phyloP scores from a whole-genome alignment of 2,888 invertebrate species.

The Eumacrocentrus americanus region DNA sequence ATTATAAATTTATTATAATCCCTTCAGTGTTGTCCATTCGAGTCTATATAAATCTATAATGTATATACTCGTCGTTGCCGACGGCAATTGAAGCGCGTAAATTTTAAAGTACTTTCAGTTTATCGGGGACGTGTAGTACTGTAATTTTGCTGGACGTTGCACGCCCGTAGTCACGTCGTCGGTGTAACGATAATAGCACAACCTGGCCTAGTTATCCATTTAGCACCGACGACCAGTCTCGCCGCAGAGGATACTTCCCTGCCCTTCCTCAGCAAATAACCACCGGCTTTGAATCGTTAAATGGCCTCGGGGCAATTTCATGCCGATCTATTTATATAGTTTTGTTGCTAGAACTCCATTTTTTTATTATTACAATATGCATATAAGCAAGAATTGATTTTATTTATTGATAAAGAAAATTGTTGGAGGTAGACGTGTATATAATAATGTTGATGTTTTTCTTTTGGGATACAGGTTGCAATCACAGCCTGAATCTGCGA shows the following conservation, averaged over 20 bases:
- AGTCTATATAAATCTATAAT: background rate
- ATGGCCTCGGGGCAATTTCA: background rate
- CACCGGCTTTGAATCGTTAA: conserved; percentile 9
- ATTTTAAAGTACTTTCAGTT: conserved; percentile 16
- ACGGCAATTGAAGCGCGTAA: background rate
- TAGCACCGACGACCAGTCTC: conserved; percentile 38
- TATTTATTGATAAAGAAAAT: too few species aligned
- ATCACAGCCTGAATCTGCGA: conserved; percentile 56
- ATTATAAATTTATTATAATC: background rate
- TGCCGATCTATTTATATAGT: background rate
- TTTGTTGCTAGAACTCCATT: background rate
- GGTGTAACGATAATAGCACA: conserved; percentile 48
- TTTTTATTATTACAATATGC: conserved; percentile 7
- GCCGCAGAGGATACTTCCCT: conserved; percentile 27
- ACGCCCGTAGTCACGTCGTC: conserved; percentile 24
- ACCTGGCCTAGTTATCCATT: conserved; percentile 52
- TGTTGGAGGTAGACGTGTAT: too few species aligned
- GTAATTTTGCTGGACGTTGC: conserved; percentile 19
- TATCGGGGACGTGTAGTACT: conserved; percentile 16
- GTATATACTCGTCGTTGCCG: background rate
- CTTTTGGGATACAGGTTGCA: conserved; percentile 56
- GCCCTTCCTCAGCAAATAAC: conserved; percentile 23
- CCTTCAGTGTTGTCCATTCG: background rate
- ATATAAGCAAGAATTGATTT: too few species aligned
- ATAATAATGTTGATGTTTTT: background rate